Evolutionary conservation across 30 jellyfish, hydroid and myxozoan species (phyloP), one percentile per base, ranked within the genome.

Genomic region (Hydra vulgaris): DNA sequence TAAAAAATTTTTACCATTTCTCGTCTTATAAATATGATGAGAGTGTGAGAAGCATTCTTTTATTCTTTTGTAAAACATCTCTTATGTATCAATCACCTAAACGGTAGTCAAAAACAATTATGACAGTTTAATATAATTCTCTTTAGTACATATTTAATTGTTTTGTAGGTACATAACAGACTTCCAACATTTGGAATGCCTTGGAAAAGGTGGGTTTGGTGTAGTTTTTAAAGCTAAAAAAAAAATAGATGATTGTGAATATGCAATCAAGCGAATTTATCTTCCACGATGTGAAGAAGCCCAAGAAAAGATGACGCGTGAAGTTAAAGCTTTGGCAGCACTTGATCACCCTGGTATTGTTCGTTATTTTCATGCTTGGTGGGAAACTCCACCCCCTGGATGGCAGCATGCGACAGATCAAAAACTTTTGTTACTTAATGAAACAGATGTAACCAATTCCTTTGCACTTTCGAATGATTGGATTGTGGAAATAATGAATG

Each of bases 141-240:
- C n/a, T n/a, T n/a, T n/a, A n/a, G n/a, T n/a, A n/a, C n/a, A n/a
- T n/a, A n/a, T n/a, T n/a, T n/a, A n/a, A n/a, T n/a, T n/a, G n/a
- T 68, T 68, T 68, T 68, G 8, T 23, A 88, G 99, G 27, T 94
- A 94, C 77, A 27, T 74, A 52, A 69, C 53, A 4, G 99, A 95
- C 27, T 95, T 95, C 72, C 91, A 88, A 52, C 99, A 95, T 75
- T 26, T 88, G 18, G 89, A 88, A 66, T 84, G 94, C 78, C 74
- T 95, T 77, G 99, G 97, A 15, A 89, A 88, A 79, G 99, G 99
- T 23, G 99, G 99, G 56, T 95, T 88, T 80, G 99, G 99, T 0
- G 97, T 85, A 27, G 99, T 95, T 21, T 95, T 88, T 81, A 85
- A 84, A 54, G 99, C 99, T 17, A 85, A 79, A 66, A 88, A 89